Evolutionary conservation across 1,140 invertebrate species (phyloP), one percentile per base, ranked within the genome.

Genomic region (Panagrolaimus sp.): DNA sequence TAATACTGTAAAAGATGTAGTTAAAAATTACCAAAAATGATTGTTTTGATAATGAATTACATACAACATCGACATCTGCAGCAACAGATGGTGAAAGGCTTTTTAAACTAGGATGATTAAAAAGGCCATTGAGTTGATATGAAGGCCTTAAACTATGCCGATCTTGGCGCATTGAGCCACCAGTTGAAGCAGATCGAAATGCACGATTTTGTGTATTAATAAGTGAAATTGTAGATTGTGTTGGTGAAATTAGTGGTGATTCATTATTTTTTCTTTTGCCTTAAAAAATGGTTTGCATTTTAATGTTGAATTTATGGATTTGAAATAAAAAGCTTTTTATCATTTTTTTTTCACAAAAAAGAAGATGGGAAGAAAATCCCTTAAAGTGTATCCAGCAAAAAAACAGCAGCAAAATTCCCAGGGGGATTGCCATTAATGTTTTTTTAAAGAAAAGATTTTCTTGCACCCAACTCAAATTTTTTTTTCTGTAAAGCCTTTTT

Each of bases 221-320:
- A 14, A 72, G 51, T 11, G 71, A 72, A 23, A 72, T 74, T 20
- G 71, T 72, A 8, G 71, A 72, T 11, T 72, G 71, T 9, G 71
- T 73, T 44, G 71, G 71, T 7, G 70, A 72, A 13, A 20, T 20
- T 16, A 9, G 13, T 14, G 20, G 13, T 20, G 9, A 38, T 69
- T 63, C 23, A 23, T n/a, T 46, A 14, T 13, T 71, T 47, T 65
- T 14, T 23, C 27, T n/a, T 1, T 46, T 71, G 9, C 16, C 67
- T 63, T 44, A 27, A 70, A 70, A n/a, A 16, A 20, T 14, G 9
- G 16, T 20, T 20, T 13, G 9, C 13, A 20, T 45, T 38, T 20
- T 31, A 9, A 11, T 16, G 9, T 43, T 23, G 16, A 23, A 23
- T 42, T 9, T 63, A 38, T 25, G 1, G 31, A n/a, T 23, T 38